Conservation (phyloP, 2,113 vertebrate species). For the Crotophaga sulcirostris region DNA sequence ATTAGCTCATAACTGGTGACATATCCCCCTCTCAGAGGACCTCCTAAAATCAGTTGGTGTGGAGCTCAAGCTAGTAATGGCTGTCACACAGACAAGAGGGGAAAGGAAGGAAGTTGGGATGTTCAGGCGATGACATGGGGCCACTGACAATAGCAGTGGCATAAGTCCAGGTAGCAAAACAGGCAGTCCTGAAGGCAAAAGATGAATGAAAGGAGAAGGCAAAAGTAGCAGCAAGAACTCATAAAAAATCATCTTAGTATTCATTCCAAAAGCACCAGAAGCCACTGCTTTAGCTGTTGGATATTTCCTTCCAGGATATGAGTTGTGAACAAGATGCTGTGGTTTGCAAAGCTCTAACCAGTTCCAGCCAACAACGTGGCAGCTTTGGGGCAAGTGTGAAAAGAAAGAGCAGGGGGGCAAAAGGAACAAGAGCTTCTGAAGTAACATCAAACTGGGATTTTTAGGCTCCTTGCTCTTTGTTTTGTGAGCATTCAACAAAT, state of each 20-base stretch:
- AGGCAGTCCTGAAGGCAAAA: not conserved
- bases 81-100: not conserved
- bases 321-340: not conserved
- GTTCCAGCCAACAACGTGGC: fast-evolving
- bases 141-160: no score
- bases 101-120: fast-evolving
- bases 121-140: fast-evolving
- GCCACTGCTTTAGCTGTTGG: not conserved
- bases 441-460: fast-evolving
- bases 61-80: not conserved
- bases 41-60: fast-evolving
- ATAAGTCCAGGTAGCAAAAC: not conserved
- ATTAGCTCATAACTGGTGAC: not conserved
- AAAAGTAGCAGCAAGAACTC: not conserved
- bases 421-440: not conserved
- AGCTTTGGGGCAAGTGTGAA: not conserved
- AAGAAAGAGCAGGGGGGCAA: not conserved
- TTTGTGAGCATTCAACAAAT: not conserved
- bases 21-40: not conserved
- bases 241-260: not conserved
- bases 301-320: not conserved
- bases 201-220: not conserved
- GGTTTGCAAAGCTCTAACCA: not conserved
- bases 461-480: not conserved
- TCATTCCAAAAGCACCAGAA: not conserved